Evolutionary conservation across 2,113 vertebrate genomes (phyloP).

Genomic region (Jacana jacana): DNA sequence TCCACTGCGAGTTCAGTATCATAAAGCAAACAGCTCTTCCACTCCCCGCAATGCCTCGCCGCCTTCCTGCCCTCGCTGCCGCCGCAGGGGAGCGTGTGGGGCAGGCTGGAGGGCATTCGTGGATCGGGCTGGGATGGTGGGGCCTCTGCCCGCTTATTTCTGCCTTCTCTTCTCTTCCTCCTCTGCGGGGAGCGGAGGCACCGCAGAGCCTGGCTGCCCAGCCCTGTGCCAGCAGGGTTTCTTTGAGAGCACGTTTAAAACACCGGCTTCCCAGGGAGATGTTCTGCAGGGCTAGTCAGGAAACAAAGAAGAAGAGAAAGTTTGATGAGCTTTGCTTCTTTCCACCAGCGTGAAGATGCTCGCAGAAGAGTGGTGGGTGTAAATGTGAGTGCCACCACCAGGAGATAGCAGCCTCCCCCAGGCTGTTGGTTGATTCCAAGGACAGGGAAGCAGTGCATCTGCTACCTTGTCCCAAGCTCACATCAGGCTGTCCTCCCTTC

Average conservation of each 20-base stretch:
- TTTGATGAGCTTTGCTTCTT: neutral
- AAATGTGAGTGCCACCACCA: neutral
- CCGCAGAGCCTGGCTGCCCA: neutral
- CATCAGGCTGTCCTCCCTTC: neutral
- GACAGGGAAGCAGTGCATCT: neutral
- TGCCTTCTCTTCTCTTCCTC: neutral
- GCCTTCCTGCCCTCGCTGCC: neutral
- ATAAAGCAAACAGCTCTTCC: neutral
- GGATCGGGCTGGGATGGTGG: neutral
- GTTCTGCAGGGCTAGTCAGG: neutral
- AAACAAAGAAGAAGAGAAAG: neutral
- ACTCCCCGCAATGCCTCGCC: neutral
- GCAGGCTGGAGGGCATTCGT: neutral
- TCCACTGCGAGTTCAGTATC: neutral
- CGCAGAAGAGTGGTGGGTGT: neutral
- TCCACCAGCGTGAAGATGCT: neutral
- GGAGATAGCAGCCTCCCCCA: neutral
- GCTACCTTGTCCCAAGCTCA: neutral
- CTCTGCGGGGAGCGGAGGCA: fast-evolving
- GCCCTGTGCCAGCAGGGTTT: neutral
- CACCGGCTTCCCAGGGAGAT: neutral
- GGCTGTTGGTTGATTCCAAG: neutral
- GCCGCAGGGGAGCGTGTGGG: neutral
- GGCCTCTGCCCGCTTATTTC: neutral
- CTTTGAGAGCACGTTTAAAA: neutral